Conservation (phyloP, 23 tunicate species). For the Ascidia mentula region DNA sequence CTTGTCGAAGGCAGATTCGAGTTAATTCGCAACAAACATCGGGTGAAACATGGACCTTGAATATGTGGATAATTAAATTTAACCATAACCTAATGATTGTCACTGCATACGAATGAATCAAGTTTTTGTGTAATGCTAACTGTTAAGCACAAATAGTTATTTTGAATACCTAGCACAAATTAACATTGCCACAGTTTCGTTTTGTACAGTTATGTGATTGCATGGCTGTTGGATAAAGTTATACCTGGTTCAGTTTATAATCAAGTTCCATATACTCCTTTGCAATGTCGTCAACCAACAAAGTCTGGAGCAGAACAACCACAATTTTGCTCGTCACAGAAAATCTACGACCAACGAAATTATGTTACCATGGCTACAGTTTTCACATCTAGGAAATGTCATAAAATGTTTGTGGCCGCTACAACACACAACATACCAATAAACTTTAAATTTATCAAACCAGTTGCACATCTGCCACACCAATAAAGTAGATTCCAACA, state of each 20-base stretch:
- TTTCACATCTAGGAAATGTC: neutral
- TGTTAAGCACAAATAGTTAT: too few relatives aligned
- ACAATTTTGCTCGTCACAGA: conserved; percentile 45
- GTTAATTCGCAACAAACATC: conserved; percentile 61
- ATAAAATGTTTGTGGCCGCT: neutral
- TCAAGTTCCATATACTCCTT: conserved; percentile 68
- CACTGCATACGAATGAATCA: too few relatives aligned
- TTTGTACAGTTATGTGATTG: neutral
- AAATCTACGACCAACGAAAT: conserved; percentile 22
- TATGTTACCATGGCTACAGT: neutral
- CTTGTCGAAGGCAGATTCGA: conserved; percentile 62
- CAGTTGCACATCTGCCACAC: neutral
- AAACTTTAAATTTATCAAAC: too few relatives aligned
- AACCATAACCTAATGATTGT: too few relatives aligned
- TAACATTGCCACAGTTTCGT: neutral
- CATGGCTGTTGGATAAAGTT: too few relatives aligned
- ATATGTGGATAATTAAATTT: too few relatives aligned
- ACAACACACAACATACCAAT: neutral
- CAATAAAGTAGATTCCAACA: neutral
- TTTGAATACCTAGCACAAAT: too few relatives aligned
- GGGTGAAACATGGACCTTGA: conserved; percentile 57
- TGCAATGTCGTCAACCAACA: conserved; percentile 69
- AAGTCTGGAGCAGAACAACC: conserved; percentile 44
- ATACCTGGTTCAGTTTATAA: conserved; percentile 62
- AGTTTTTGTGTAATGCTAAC: too few relatives aligned